phyloP scores from a whole-genome alignment of 2,113 vertebrate species.

The Gopherus flavomarginatus region DNA sequence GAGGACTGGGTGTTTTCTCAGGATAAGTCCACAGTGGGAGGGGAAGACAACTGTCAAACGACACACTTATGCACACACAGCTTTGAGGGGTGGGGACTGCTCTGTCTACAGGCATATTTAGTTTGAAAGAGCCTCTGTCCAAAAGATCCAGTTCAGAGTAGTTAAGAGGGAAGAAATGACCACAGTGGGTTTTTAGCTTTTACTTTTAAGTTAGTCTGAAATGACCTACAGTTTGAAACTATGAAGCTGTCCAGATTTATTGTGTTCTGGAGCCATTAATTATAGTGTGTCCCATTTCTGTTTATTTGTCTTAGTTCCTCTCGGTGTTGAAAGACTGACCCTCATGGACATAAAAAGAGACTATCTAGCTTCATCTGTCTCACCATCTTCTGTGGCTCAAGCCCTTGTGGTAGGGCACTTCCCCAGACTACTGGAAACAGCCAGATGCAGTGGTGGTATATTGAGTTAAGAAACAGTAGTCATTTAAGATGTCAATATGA shows the following conservation, averaged over 20 bases:
- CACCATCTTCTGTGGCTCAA: conserved; percentile 65
- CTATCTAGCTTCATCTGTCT: conserved; percentile 56
- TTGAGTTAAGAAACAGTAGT: conserved; percentile 24
- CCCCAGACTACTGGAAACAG: conserved; percentile 70
- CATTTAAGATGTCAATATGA: conserved; percentile 50
- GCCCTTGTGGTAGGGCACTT: conserved; percentile 58
- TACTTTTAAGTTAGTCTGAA: conserved; percentile 51
- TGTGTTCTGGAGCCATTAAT: conserved; percentile 79
- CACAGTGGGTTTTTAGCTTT: neutral
- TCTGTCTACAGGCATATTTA: neutral
- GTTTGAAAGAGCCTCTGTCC: neutral
- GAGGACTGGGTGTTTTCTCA: conserved; percentile 52
- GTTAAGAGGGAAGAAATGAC: neutral
- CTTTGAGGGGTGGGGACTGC: neutral
- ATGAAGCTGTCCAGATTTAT: conserved; percentile 53
- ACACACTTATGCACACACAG: conserved; percentile 23
- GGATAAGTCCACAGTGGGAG: conserved; percentile 42
- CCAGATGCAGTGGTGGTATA: conserved; percentile 42
- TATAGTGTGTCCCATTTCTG: conserved; percentile 70
- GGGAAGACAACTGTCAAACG: conserved; percentile 54
- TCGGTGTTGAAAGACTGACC: conserved; percentile 73
- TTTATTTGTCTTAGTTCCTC: conserved; percentile 81
- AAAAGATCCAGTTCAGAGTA: neutral
- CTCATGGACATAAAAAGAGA: conserved; percentile 65
- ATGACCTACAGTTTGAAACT: neutral